Conservation (phyloP, 2,113 vertebrate species). For the Phocoena sinus region DNA sequence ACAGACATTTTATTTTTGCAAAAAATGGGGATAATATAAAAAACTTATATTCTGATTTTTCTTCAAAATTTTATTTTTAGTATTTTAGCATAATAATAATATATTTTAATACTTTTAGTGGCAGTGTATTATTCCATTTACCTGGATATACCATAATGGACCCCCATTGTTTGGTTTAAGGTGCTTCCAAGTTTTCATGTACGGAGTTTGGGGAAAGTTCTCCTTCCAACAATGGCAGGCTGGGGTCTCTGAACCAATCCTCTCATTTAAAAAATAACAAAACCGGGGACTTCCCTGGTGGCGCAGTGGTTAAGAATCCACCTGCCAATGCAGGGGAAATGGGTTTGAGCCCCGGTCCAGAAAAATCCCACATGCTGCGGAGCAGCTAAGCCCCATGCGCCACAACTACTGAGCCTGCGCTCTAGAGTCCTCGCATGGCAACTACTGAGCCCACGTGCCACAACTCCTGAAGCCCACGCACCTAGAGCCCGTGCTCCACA, state of each 20-base stretch:
- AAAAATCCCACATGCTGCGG: too few species aligned
- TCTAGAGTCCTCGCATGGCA: too few species aligned
- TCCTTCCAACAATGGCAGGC: background rate
- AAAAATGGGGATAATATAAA: background rate
- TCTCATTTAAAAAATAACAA: background rate
- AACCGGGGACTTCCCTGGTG: background rate
- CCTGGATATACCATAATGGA: too few species aligned
- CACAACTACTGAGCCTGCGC: too few species aligned
- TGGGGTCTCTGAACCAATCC: background rate
- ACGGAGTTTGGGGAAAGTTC: background rate
- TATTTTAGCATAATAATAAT: background rate
- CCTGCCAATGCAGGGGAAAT: too few species aligned
- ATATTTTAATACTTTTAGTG: background rate
- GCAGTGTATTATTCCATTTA: background rate
- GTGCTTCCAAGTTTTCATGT: background rate
- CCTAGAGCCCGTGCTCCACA: too few species aligned
- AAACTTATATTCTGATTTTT: background rate
- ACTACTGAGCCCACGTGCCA: too few species aligned
- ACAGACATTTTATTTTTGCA: background rate
- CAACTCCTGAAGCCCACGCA: too few species aligned
- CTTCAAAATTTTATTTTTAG: background rate
- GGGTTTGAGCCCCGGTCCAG: too few species aligned
- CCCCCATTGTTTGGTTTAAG: background rate
- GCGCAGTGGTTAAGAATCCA: too few species aligned
- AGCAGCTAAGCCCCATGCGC: too few species aligned